phyloP scores from a whole-genome alignment of 2,888 invertebrate species.

The Lycaena phlaeas region DNA sequence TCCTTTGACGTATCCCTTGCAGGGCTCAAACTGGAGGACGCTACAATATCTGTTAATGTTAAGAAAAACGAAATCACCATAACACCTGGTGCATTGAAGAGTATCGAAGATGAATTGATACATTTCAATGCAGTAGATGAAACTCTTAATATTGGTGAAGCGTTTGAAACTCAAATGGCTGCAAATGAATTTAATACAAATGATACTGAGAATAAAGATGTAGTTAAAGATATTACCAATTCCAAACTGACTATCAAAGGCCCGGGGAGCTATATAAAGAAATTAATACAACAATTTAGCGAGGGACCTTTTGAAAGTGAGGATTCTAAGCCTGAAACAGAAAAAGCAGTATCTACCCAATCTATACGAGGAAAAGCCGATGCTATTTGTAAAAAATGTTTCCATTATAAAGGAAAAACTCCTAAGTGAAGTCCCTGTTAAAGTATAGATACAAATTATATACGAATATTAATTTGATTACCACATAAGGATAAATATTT shows the following conservation, averaged over 20 bases:
- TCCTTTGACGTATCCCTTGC: constrained; percentile 69
- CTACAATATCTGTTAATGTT: constrained; percentile 54
- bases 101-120: constrained; percentile 29
- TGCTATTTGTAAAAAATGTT: constrained; percentile 66
- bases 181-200: constrained; percentile 41
- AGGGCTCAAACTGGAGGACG: constrained; percentile 46
- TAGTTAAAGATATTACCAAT: constrained; percentile 27
- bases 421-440: too few relatives aligned
- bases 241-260: constrained; percentile 55
- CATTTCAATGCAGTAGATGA: constrained; percentile 43
- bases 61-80: constrained; percentile 58
- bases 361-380: constrained; percentile 58
- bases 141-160: constrained; percentile 49
- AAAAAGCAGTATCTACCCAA: constrained; percentile 43
- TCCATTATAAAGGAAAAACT: constrained; percentile 62
- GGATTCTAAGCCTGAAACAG: constrained; percentile 50
- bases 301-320: constrained; percentile 57
- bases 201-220: constrained; percentile 26
- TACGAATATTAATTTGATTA: too few relatives aligned
- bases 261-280: constrained; percentile 63
- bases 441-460: too few relatives aligned
- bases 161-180: constrained; percentile 48
- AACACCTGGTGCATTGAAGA: constrained; percentile 51
- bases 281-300: constrained; percentile 64
- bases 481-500: too few relatives aligned